phyloP scores from a whole-genome alignment of 2,797 vertebrate species.

The Odontamblyopus lacepedii region DNA sequence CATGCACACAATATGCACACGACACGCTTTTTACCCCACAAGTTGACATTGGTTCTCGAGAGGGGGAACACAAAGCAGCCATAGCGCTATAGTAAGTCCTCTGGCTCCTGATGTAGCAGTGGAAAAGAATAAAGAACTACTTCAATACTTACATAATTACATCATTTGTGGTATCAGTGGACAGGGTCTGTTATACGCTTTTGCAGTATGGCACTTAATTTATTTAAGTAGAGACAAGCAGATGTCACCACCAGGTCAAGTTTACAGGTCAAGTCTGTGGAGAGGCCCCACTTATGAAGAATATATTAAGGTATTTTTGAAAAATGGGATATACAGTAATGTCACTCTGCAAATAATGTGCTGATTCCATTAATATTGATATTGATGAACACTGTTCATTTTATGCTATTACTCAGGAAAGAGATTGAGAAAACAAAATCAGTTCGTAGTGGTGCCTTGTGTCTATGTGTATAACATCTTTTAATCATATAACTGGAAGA shows the following conservation, averaged over 20 bases:
- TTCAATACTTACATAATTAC: neutral
- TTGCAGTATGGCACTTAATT: neutral
- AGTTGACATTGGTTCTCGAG: slow-evolving; percentile 4
- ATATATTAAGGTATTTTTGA: too few relatives aligned
- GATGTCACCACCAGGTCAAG: neutral
- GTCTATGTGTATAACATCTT: neutral
- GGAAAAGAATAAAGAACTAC: slow-evolving; percentile 24
- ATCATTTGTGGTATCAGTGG: neutral
- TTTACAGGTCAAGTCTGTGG: neutral
- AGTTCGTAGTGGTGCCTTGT: too few relatives aligned
- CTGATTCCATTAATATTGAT: too few relatives aligned
- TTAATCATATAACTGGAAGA: slow-evolving; percentile 57
- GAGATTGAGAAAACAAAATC: too few relatives aligned
- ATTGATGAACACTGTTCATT: too few relatives aligned
- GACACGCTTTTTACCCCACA: slow-evolving; percentile 17
- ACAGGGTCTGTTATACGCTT: neutral
- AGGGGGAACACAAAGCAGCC: slow-evolving; percentile 1
- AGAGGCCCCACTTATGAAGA: neutral
- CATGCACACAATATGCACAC: slow-evolving; percentile 38
- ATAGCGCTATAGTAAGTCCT: slow-evolving; percentile 10
- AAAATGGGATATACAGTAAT: too few relatives aligned
- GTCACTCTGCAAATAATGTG: too few relatives aligned
- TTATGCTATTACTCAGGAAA: too few relatives aligned
- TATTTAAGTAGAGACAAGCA: neutral
- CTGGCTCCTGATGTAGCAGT: slow-evolving; percentile 35